Evolutionary conservation across 2,888 invertebrate species (phyloP), one percentile per base, ranked within the genome.

Genomic region (Lycia hirtaria): DNA sequence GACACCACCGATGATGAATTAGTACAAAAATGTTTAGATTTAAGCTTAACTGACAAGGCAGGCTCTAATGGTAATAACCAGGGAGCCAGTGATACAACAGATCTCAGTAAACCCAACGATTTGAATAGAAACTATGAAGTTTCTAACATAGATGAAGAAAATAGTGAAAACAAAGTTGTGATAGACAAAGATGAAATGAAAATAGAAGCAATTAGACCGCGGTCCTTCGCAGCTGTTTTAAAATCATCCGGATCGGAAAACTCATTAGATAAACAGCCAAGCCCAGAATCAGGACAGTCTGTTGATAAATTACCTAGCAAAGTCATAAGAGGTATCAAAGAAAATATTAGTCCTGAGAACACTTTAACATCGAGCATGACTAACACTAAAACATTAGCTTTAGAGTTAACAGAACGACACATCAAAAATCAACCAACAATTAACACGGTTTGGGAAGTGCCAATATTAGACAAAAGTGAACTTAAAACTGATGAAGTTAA

Each of bases 341-440:
- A 94, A 69, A 94, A 94, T 68, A 93, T 94, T 1, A 94, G 94
- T 54, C 94, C 94, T 0, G 94, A 94, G 65, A 94, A 94, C 51
- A 94, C 94, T 0, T 59, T 92, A 6, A 92, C 88, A 0, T 85
- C 89, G 0, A 89, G 85, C 45, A 87, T 87, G 80, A 85, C 83
- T 0, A 87, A 86, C 43, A 86, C 88, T 0, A 85, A 85, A 69
- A 81, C 88, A 0, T 59, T 92, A 49, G 87, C 83, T 0, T 73
- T 80, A 30, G 92, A 92, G 60, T 53, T 92, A 43, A 75, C 70
- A 1, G 83, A 87, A 9, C 72, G 71, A 61, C 83, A 87, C 53
- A 72, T 78, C 0, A 86, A 79, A 59, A 83, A 71, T 41, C 81
- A 80, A 40, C 67, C 73, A 0, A 56, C 77, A 51, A 76, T 78